Evolutionary conservation across 2,113 vertebrate species (phyloP).

Genomic region (Dasyprocta punctata): DNA sequence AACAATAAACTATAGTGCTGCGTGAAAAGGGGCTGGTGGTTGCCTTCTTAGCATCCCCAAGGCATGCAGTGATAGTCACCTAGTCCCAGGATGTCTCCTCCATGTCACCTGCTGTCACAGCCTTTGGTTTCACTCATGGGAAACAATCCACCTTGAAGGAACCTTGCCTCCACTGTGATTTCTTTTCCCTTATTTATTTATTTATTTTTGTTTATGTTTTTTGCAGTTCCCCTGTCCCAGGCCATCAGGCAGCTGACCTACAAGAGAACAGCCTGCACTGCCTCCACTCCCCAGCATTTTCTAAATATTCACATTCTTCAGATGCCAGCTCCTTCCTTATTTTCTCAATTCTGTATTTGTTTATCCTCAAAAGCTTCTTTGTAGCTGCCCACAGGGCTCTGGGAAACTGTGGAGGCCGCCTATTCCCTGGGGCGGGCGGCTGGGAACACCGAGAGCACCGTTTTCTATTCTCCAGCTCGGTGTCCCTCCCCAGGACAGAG

Average conservation of each 20-base stretch:
- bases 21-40: constrained; percentile 70
- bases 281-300: constrained; percentile 91
- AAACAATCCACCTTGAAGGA: constrained; percentile 86
- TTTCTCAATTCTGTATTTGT: constrained; percentile 98
- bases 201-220: constrained; percentile 18
- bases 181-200: constrained; percentile 80
- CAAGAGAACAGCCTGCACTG: constrained; percentile 86
- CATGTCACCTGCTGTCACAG: constrained; percentile 86
- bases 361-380: constrained; percentile 96
- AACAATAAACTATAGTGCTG: background rate
- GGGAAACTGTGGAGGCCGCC: constrained; percentile 87
- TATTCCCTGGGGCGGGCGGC: constrained; percentile 54
- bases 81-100: constrained; percentile 80
- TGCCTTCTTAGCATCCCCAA: constrained; percentile 77
- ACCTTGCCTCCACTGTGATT: constrained; percentile 61
- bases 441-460: constrained; percentile 76
- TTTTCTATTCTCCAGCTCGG: constrained; percentile 74
- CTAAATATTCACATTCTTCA: constrained; percentile 95
- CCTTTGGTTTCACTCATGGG: constrained; percentile 89
- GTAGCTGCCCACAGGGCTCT: constrained; percentile 90
- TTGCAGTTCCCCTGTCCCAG: constrained; percentile 69
- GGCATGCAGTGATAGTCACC: constrained; percentile 77
- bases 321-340: constrained; percentile 97
- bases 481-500: constrained; percentile 78
- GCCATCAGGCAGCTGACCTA: constrained; percentile 79